Percentiles rank a stretch among this genome's conserved stretches.
Conservation (phyloP, 2,888 invertebrate genomes). For the Ormyrus pomaceus region DNA sequence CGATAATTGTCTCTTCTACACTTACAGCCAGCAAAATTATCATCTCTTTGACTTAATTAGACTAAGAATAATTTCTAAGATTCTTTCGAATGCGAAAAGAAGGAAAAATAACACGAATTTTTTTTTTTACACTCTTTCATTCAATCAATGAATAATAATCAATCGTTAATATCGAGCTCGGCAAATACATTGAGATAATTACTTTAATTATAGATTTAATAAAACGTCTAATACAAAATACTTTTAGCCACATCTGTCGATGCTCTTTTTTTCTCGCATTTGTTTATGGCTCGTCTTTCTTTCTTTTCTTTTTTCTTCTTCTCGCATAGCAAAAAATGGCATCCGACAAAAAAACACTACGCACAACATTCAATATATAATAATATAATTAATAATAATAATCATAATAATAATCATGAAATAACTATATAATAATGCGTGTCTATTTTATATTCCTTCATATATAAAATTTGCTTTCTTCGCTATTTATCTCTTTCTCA, state of each 20-base stretch:
- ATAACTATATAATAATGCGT: conserved; percentile 66
- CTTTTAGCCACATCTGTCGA: conserved; percentile 69
- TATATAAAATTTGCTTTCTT: conserved; percentile 59
- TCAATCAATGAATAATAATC: conserved; percentile 55
- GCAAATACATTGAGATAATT: conserved; percentile 57
- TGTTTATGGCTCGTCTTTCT: conserved; percentile 11
- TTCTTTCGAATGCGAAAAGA: conserved; percentile 18
- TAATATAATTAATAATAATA: conserved; percentile 65
- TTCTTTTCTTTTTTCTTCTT: conserved; percentile 58
- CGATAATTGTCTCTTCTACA: conserved; percentile 29
- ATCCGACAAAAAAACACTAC: conserved; percentile 67
- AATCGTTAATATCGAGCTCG: conserved; percentile 59
- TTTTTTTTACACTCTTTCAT: conserved; percentile 5
- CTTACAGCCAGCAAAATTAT: conserved; percentile 43
- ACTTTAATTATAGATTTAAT: conserved; percentile 64
- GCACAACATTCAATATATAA: conserved; percentile 73
- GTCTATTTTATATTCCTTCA: conserved; percentile 59
- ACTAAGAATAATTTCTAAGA: not conserved
- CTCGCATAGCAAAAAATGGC: conserved; percentile 61
- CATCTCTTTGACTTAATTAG: not conserved
- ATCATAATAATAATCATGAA: conserved; percentile 64
- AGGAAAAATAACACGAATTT: conserved; percentile 28
- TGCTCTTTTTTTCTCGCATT: conserved; percentile 57
- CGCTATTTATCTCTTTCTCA: conserved; percentile 17
- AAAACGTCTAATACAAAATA: conserved; percentile 66